Percentiles rank a stretch among this genome's conserved stretches.
Evolutionary conservation across 2,888 invertebrate species (phyloP).

Genomic region (Ormyrus nitidulus): DNA sequence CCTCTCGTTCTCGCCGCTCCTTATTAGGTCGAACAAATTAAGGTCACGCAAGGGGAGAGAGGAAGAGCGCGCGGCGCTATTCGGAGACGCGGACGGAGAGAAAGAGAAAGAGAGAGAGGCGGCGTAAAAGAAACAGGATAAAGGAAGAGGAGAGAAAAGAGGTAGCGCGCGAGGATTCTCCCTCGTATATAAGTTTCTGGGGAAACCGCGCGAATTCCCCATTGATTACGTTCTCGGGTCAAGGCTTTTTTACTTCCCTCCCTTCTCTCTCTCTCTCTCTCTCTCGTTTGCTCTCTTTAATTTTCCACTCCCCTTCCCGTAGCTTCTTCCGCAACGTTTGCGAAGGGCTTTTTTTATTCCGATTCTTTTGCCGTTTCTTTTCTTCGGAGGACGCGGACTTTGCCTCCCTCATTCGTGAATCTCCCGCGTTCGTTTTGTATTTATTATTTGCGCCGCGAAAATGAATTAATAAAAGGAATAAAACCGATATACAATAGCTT

Average conservation of each 20-base stretch:
- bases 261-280: constrained; percentile 25
- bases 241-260: constrained; percentile 57
- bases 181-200: constrained; percentile 1
- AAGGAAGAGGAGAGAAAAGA: background rate
- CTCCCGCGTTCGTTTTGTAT: too few species aligned
- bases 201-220: constrained; percentile 45
- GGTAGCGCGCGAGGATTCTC: constrained; percentile 21
- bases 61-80: background rate
- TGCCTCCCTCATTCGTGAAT: too few species aligned
- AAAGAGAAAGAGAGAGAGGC: background rate
- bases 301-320: constrained; percentile 39
- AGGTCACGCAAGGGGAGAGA: constrained; percentile 49
- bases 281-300: constrained; percentile 25
- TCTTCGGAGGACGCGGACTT: background rate
- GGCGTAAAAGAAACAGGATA: background rate
- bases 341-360: constrained; percentile 55
- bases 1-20: background rate
- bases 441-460: too few species aligned
- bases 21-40: constrained; percentile 56
- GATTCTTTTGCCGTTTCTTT: constrained; percentile 43
- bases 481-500: too few species aligned
- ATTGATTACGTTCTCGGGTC: constrained; percentile 54
- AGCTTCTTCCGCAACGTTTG: constrained; percentile 12
- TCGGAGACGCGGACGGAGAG: background rate
- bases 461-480: too few species aligned